Conservation (phyloP, 2,797 vertebrate genomes). For the Propithecus deckenii region DNA sequence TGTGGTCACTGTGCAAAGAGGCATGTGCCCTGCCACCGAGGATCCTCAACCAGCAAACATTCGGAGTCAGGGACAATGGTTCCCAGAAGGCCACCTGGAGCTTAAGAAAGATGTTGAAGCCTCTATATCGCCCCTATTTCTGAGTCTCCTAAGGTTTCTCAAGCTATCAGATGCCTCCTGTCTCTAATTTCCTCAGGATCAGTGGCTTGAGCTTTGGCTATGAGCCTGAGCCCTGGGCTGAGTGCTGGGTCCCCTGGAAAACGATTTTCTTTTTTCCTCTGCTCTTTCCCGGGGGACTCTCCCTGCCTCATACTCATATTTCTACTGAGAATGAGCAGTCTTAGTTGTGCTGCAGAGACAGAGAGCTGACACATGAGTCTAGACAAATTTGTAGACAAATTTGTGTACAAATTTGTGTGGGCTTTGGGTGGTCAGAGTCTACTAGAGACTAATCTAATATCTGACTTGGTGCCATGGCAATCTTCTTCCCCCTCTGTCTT, state of each 20-base stretch:
- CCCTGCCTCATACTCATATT: background rate
- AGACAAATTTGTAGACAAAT: background rate
- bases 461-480: background rate
- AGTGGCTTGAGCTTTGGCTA: background rate
- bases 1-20: background rate
- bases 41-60: background rate
- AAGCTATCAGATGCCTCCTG: background rate
- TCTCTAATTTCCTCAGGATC: slow-evolving; percentile 42
- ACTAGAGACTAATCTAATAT: background rate
- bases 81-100: background rate
- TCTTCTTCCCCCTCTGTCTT: background rate
- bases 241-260: background rate
- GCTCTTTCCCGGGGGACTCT: background rate
- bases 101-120: background rate
- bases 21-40: background rate
- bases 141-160: slow-evolving; percentile 20
- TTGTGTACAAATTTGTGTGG: background rate
- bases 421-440: background rate
- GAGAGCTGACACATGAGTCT: background rate
- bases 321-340: background rate
- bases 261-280: background rate
- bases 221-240: background rate
- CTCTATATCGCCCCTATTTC: background rate
- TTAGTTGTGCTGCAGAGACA: background rate
- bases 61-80: background rate